Base-by-base conservation (phyloP, 2,888 invertebrate genomes). In the Drosophila prostipennis region DNA sequence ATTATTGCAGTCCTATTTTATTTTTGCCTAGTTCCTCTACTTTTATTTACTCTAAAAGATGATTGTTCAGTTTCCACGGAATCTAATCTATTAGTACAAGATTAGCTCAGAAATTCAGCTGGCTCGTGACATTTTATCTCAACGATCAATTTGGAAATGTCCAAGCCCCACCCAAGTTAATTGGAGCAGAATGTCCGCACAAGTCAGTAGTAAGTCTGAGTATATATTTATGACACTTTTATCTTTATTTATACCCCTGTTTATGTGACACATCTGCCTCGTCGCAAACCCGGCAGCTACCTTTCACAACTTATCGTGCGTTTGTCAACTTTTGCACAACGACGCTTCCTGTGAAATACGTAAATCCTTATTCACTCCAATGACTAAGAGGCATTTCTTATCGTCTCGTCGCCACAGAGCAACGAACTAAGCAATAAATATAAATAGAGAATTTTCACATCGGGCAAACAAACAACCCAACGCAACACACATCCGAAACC, bases 381-480 rank as follows among this genome's bases (percentile, higher is more conserved):
- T 71, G 70, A 71, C 51, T 71, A 69, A 69, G 46, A 49, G 60
- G 16, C 51, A n/a, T 40, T 39, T 46, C 70, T 60, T 71, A 70
- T 71, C 64, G 34, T 55, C 54, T 69, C 64, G 34, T 52, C 54
- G 14, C 39, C 40, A n/a, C 54, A 55, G 54, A 40, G 49, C 60
- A 70, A 51, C 43, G 54, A 60, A 60, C 70, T 51, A 29, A 53
- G 70, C 70, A 55, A 55, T 71, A 70, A 60, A 70, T 60, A 55
- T 60, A 54, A 59, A 69, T 70, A 71, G 70, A 55, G 54, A 51
- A 51, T 63, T 63, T 61, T 61, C 64, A 64, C 61, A 64, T 64
- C 48, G 52, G 53, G 32, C 56, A 34, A 39, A 42, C 29, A 65
- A 56, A 39, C 64, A 13, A 36, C 42, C 26, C 26, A 26, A 26